These are phyloP conservation scores for Psylliodes chrysocephalus DNA, from an alignment of 2,888 invertebrate genomes.

Conservation along the genomic window DNA sequence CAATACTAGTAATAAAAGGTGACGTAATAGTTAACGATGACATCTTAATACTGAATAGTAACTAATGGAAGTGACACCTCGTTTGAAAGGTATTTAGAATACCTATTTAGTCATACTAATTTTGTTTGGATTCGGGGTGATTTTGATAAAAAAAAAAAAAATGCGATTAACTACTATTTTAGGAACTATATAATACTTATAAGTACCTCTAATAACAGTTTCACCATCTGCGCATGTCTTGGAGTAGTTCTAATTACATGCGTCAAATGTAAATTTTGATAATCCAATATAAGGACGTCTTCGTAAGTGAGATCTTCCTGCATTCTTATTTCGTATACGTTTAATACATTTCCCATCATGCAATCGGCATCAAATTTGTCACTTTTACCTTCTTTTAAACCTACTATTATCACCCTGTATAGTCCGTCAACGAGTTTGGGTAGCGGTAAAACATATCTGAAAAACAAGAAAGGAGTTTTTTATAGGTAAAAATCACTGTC, in stretches of 20 bases:
- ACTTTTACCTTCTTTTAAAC: neutral
- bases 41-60: no score
- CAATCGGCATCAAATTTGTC: neutral
- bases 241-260: neutral
- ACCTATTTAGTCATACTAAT: no score
- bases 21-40: no score
- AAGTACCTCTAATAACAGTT: no score
- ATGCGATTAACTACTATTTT: no score
- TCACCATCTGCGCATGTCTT: neutral
- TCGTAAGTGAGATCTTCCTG: neutral
- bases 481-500: no score
- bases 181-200: no score
- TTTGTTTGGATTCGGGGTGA: no score
- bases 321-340: slow-evolving; percentile 1
- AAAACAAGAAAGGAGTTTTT: neutral
- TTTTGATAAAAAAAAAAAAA: no score
- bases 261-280: neutral
- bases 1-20: no score
- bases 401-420: neutral
- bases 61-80: no score
- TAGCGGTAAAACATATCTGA: slow-evolving; percentile 4
- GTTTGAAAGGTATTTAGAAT: no score
- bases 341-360: neutral
- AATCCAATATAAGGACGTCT: neutral
- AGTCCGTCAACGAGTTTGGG: neutral